Evolutionary conservation across 2,113 vertebrate species (phyloP), one percentile per base, ranked within the genome.

Genomic region (Gulo gulo): DNA sequence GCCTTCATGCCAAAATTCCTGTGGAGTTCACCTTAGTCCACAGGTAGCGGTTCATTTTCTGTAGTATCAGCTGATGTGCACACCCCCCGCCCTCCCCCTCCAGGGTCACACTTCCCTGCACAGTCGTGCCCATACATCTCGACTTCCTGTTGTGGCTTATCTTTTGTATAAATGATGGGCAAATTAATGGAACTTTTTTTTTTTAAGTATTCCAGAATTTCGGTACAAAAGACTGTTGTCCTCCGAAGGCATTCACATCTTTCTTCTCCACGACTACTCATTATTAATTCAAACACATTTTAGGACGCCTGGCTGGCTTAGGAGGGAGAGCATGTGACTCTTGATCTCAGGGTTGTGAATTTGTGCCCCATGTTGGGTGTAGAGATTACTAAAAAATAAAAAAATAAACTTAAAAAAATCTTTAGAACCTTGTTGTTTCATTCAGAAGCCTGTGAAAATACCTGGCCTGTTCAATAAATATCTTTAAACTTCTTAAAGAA

Each of bases 401-500:
- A 42, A 42, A 42, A 65, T 14, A 39, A 73, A 73, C 18, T 39
- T 65, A 31, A 63, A 63, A 65, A 65, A 36, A 36, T 8, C 21
- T 57, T 80, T n/a, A 93, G 29, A 89, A 86, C n/a, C n/a, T 81
- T 34, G 65, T 80, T 87, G 61, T 90, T 95, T 96, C 36, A 87
- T 59, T 95, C 79, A 79, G 76, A 96, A 95, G 36, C 31, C 36
- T 67, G 55, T 85, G 29, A 96, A 88, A 92, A 55, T 63, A 86
- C 47, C 50, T 31, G 21, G 7, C 50, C 15, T 52, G n/a, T 81
- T 85, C 31, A 57, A n/a, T 55, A 93, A 88, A 31, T 96, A 83
- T 34, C 65, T 95, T 73, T 79, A 42, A 79, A 61, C 31, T 76
- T 81, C 47, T 87, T 93, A 84, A 59, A 50, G 50, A 50, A 47